Conservation (phyloP, 2,888 invertebrate species). For the Sminthurides aquaticus region DNA sequence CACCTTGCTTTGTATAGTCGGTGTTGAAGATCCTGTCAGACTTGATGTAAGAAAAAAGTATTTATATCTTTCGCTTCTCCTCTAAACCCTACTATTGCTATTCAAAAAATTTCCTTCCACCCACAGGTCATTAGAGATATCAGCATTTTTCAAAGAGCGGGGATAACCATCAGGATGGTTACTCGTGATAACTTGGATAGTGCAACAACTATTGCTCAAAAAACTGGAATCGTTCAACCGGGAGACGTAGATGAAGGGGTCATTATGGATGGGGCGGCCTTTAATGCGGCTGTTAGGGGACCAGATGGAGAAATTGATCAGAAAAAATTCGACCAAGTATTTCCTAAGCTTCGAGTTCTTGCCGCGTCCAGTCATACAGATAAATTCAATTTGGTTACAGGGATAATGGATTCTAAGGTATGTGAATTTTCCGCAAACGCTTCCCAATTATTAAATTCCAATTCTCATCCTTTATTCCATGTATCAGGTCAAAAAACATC, state of each 20-base stretch:
- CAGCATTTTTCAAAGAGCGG: slow-evolving; percentile 87
- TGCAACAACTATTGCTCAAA: slow-evolving; percentile 91
- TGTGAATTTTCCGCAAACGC: neutral
- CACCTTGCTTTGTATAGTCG: slow-evolving; percentile 91
- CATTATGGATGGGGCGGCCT: slow-evolving; percentile 94
- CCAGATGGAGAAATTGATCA: slow-evolving; percentile 85
- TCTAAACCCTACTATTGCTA: no score
- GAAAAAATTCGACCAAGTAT: slow-evolving; percentile 85
- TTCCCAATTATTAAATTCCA: neutral
- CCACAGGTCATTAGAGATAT: slow-evolving; percentile 75
- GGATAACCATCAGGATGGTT: slow-evolving; percentile 98
- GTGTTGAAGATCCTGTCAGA: slow-evolving; percentile 97
- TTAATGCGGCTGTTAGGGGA: slow-evolving; percentile 84
- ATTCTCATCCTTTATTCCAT: no score
- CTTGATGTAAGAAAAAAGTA: slow-evolving; percentile 64
- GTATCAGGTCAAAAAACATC: slow-evolving; percentile 57
- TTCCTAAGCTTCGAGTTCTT: slow-evolving; percentile 90
- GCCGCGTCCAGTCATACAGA: slow-evolving; percentile 98
- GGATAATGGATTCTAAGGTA: slow-evolving; percentile 88
- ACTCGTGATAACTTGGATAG: slow-evolving; percentile 99
- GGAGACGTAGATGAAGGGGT: slow-evolving; percentile 80
- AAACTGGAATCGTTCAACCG: slow-evolving; percentile 91
- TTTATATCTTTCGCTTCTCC: neutral
- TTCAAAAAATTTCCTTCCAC: no score
- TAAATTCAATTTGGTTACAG: slow-evolving; percentile 95